Base-by-base conservation (phyloP, 2,888 invertebrate genomes). In the Spodoptera exigua region DNA sequence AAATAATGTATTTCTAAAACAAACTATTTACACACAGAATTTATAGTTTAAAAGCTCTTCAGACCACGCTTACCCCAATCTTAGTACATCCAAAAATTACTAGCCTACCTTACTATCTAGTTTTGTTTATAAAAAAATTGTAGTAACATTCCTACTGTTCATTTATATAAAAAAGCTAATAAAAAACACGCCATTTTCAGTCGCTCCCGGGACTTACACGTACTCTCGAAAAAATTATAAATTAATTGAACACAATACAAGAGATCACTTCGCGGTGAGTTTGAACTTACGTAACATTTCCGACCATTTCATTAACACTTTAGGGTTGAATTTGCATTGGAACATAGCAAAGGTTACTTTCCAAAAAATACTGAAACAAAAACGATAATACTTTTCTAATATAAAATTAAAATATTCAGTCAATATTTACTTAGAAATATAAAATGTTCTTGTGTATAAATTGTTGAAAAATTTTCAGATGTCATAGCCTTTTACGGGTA, bases 91-190 rank as follows among this genome's bases (percentile, higher is more conserved):
- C 13, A 21, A 69, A 64, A 39, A 61, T 43, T 32, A 62, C 78
- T 85, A 84, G 59, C 76, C 83, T 87, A 86, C 65, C 82, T 85
- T 85, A 87, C 13, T 36, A 70, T 17, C 80, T 81, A 86, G 46
- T 27, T 75, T 76, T 80, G 82, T 82, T 84, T 81, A 81, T 84
- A 88, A 82, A 87, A 86, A 87, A 88, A 85, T 27, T 79, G 68
- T 81, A 78, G 75, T 84, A 87, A 87, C 84, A 82, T 84, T 70
- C 82, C 88, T 89, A 89, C 80, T 43, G 71, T 77, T 45, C 52
- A 60, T 75, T 37, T 36, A 51, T 80, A 84, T 85, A 79, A 87
- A 90, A 89, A 91, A 91, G 87, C 88, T 89, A 88, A 80, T 27
- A 27, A 87, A 68, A 83, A 85, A 81, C 82, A 76, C 78, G 73